phyloP scores from a whole-genome alignment of 1,140 invertebrate species.

The Drosophila truncata region DNA sequence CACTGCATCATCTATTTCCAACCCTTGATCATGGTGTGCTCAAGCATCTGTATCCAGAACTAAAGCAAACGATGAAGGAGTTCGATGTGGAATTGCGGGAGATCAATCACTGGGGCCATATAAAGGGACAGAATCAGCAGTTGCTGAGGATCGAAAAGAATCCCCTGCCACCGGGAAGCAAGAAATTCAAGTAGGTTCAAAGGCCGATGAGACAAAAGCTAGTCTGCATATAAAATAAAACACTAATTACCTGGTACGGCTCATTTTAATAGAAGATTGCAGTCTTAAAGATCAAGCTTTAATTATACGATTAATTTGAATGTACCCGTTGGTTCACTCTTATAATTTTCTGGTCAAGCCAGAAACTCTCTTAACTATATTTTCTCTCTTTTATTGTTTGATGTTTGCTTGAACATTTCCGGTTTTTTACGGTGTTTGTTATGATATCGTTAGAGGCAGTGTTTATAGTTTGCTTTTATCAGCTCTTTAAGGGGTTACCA shows the following conservation, averaged over 20 bases:
- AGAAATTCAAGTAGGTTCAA: conserved; percentile 43
- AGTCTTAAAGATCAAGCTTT: background rate
- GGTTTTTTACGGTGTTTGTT: conserved; percentile 6
- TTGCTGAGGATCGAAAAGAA: conserved; percentile 85
- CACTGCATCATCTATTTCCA: conserved; percentile 92
- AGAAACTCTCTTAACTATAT: background rate
- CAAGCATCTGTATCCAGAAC: conserved; percentile 88
- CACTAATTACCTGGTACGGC: background rate
- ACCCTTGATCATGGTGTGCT: conserved; percentile 92
- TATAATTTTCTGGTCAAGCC: background rate
- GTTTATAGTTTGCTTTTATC: background rate
- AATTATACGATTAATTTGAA: background rate
- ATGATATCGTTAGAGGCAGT: background rate
- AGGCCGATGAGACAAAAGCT: background rate
- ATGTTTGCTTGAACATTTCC: conserved; percentile 6
- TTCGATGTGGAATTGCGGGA: conserved; percentile 88
- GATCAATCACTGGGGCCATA: conserved; percentile 87
- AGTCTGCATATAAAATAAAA: background rate
- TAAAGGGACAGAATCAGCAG: conserved; percentile 89
- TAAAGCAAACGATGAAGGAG: conserved; percentile 89
- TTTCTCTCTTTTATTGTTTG: background rate
- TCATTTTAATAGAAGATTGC: background rate
- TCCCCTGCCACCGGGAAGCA: conserved; percentile 78
- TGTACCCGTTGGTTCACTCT: background rate
- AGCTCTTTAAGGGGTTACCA: background rate